These are phyloP conservation scores for Montipora efflorescens DNA, from an alignment of 64 coral and sea anemone genomes.

Conservation along the genomic window DNA sequence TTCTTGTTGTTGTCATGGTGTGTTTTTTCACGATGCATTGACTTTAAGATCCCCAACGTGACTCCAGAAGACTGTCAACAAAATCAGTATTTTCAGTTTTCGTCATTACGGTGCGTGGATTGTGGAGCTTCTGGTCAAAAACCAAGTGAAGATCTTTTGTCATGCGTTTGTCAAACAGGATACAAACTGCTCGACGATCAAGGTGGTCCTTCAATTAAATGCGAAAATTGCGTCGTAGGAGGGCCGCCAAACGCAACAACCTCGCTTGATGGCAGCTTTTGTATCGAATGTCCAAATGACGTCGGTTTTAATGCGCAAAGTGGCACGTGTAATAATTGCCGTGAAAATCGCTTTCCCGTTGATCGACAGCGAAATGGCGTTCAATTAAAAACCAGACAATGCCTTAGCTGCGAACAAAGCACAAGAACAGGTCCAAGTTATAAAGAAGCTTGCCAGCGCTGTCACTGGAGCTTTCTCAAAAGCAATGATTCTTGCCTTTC, in stretches of 20 bases:
- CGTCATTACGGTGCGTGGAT: conserved; percentile 63
- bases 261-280: conserved; percentile 95
- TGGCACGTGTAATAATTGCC: conserved; percentile 70
- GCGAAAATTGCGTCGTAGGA: conserved; percentile 39
- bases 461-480: conserved; percentile 67
- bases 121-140: conserved; percentile 61
- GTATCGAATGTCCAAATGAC: conserved; percentile 65
- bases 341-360: conserved; percentile 25
- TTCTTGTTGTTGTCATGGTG: conserved; percentile 61
- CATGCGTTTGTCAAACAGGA: conserved; percentile 82
- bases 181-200: conserved; percentile 63
- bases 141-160: conserved; percentile 55
- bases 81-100: conserved; percentile 86
- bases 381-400: not conserved
- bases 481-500: not conserved
- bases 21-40: conserved; percentile 25
- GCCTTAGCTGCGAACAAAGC: conserved; percentile 56
- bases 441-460: conserved; percentile 51
- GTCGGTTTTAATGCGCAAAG: conserved; percentile 57
- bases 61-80: conserved; percentile 38
- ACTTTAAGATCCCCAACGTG: conserved; percentile 37
- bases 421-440: conserved; percentile 42
- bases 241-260: conserved; percentile 56
- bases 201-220: conserved; percentile 69
- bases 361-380: conserved; percentile 65